phyloP scores from a whole-genome alignment of 2,113 vertebrate genomes.

The Columbina picui region DNA sequence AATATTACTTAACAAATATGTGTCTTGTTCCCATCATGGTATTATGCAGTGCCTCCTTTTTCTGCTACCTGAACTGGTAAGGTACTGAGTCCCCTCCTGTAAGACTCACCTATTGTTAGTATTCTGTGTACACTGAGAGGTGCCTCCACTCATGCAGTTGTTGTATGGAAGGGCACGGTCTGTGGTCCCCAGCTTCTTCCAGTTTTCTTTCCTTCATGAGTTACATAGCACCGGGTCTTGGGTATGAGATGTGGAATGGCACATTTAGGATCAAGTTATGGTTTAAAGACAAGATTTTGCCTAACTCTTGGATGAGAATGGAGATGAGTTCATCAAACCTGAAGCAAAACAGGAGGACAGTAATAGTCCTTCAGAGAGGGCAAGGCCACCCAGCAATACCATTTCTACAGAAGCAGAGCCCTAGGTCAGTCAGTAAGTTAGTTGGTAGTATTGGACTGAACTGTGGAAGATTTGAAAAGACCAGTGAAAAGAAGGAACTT shows the following conservation, averaged over 20 bases:
- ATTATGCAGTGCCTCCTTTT: neutral
- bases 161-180: rapidly evolving
- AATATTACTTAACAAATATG: slow-evolving; percentile 9
- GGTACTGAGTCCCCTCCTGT: neutral
- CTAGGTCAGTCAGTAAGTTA: neutral
- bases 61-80: neutral
- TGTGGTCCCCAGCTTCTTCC: neutral
- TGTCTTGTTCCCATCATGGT: neutral
- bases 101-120: neutral
- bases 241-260: neutral
- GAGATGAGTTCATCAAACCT: neutral
- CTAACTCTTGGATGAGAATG: neutral
- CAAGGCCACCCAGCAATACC: neutral
- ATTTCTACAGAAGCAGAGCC: neutral
- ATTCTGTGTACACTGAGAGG: neutral
- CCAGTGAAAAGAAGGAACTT: neutral
- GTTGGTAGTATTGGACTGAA: neutral
- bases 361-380: neutral
- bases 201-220: rapidly evolving
- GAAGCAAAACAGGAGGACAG: neutral
- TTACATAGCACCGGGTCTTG: neutral
- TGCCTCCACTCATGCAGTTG: neutral
- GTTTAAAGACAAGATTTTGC: neutral
- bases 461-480: neutral
- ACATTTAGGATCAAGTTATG: neutral